Evolutionary conservation across 1,140 invertebrate genomes (phyloP).

Genomic region (Hyposmocoma kahamanoa): DNA sequence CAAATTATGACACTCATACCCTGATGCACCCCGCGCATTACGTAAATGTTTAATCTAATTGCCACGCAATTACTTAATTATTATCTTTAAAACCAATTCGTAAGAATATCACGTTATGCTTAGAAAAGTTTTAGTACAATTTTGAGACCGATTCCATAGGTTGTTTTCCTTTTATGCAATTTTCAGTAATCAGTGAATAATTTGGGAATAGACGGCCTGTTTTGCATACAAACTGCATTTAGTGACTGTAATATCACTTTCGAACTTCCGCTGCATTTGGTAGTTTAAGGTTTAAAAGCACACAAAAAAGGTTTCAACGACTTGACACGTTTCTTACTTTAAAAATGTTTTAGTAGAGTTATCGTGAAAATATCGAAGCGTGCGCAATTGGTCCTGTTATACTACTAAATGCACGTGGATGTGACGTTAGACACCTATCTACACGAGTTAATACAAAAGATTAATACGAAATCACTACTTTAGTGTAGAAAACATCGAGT

Average conservation of each 20-base stretch:
- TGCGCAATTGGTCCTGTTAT: slow-evolving; percentile 18
- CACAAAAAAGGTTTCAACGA: too few relatives aligned
- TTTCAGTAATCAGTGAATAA: too few relatives aligned
- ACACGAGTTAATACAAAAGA: slow-evolving; percentile 60
- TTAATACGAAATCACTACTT: slow-evolving; percentile 58
- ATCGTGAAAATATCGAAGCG: too few relatives aligned
- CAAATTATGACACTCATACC: slow-evolving; percentile 73
- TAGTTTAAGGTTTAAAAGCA: slow-evolving; percentile 15
- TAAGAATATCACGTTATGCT: slow-evolving; percentile 62
- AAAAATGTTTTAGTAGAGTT: too few relatives aligned
- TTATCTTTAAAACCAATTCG: slow-evolving; percentile 72
- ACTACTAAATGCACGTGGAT: slow-evolving; percentile 56
- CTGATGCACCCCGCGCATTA: slow-evolving; percentile 73
- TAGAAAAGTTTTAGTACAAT: slow-evolving; percentile 20
- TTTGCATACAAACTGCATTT: too few relatives aligned
- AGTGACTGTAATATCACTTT: slow-evolving; percentile 32
- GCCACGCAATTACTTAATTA: slow-evolving; percentile 69
- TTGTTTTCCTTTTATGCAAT: too few relatives aligned
- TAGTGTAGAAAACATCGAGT: slow-evolving; percentile 71
- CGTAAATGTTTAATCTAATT: slow-evolving; percentile 57
- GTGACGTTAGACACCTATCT: slow-evolving; percentile 44
- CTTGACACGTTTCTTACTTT: too few relatives aligned
- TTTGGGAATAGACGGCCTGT: too few relatives aligned
- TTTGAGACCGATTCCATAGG: neutral
- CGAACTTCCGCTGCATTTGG: slow-evolving; percentile 38